These are phyloP conservation scores for Heteromormyrus szaboi DNA, from an alignment of 2,797 vertebrate genomes.

Conservation along the genomic window DNA sequence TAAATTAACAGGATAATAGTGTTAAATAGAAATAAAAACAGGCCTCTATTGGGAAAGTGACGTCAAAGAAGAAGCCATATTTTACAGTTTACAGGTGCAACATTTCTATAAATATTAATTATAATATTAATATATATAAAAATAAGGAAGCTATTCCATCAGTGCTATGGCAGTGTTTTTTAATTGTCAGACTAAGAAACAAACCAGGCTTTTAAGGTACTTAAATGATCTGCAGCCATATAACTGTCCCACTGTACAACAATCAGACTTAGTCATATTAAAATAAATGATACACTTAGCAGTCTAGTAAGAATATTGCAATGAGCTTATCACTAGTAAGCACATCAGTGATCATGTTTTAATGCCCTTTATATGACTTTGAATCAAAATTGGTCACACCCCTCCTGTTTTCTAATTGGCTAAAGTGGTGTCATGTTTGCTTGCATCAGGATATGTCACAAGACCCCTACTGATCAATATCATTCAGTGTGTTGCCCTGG, in stretches of 20 bases:
- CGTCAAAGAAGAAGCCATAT: no score
- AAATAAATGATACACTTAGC: neutral
- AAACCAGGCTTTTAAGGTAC: neutral
- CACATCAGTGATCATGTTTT: neutral
- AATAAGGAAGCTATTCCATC: neutral
- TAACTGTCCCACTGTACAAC: neutral
- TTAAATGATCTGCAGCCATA: neutral
- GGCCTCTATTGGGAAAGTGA: no score
- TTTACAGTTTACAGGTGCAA: neutral
- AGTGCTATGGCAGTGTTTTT: neutral
- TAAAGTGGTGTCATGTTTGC: neutral
- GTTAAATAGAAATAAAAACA: neutral
- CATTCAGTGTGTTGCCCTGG: neutral
- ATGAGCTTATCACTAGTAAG: neutral
- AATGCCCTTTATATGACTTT: neutral
- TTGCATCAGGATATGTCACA: neutral
- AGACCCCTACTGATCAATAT: neutral
- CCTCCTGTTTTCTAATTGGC: neutral
- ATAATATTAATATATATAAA: neutral
- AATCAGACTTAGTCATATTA: neutral
- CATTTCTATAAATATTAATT: neutral
- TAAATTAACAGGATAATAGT: neutral
- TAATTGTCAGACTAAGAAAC: neutral
- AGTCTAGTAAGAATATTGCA: neutral
- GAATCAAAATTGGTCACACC: neutral